A percentile compares a stretch with the other conserved stretches of the same genome.
Evolutionary conservation across 2,113 vertebrate genomes (phyloP).

Genomic region (Onychostruthus taczanowskii): DNA sequence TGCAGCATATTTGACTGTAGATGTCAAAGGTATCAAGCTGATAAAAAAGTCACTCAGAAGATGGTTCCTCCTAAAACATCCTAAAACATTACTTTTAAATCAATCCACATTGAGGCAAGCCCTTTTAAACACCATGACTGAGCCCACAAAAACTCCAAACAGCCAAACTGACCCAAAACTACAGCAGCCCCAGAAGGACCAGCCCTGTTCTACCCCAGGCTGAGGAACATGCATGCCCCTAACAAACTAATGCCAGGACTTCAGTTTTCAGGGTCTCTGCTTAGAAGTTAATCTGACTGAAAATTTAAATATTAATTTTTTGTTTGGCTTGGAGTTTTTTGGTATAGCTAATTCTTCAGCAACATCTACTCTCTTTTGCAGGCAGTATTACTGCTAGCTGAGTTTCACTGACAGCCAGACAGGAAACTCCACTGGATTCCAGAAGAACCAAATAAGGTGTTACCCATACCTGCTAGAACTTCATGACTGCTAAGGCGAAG

Average conservation of each 20-base stretch:
- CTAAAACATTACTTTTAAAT: not conserved
- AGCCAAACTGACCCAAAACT: not conserved
- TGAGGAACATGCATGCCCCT: rapidly evolving
- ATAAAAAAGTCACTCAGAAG: not conserved
- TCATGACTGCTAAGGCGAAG: not conserved
- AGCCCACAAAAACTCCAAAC: not conserved
- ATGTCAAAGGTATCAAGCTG: not conserved
- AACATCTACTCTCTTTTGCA: not conserved
- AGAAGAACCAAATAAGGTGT: not conserved
- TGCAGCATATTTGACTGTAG: not conserved
- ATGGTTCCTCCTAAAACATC: not conserved
- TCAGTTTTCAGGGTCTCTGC: not conserved
- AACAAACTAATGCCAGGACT: not conserved
- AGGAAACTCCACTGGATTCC: not conserved
- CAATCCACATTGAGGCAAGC: not conserved
- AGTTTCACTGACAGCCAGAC: not conserved
- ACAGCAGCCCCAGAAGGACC: not conserved
- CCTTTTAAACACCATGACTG: not conserved
- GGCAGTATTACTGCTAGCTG: not conserved
- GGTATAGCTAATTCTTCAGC: not conserved
- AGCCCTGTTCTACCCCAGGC: not conserved
- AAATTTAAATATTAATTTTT: not conserved
- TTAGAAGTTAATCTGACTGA: not conserved
- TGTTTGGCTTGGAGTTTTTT: not conserved
- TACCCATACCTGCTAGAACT: not conserved